Percentiles rank a stretch among this genome's conserved stretches.
phyloP scores from a whole-genome alignment of 2,888 invertebrate species.

The Pseudanteris insignis region DNA sequence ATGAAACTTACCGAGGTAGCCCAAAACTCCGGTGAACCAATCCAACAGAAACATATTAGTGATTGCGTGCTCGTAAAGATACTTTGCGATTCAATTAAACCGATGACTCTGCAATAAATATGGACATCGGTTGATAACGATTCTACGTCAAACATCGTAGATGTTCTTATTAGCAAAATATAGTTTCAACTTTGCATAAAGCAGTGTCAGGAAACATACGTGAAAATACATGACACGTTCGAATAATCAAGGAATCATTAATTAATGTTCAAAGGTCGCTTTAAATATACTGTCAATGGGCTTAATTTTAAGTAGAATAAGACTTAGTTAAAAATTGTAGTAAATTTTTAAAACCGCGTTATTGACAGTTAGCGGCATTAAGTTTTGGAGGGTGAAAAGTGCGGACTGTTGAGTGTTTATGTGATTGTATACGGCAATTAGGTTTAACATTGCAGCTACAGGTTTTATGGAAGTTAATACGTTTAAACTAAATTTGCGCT shows the following conservation, averaged over 20 bases:
- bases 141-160: slow-evolving; percentile 1
- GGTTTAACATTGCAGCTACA: not conserved
- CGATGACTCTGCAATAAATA: slow-evolving; percentile 64
- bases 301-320: too few species aligned
- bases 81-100: slow-evolving; percentile 47
- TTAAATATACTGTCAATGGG: too few species aligned
- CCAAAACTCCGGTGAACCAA: slow-evolving; percentile 94
- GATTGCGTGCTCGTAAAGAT: slow-evolving; percentile 24
- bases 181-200: slow-evolving; percentile 27
- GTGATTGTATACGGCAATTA: not conserved
- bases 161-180: too few species aligned
- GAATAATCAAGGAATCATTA: too few species aligned
- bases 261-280: too few species aligned
- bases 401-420: slow-evolving; percentile 16
- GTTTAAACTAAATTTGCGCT: too few species aligned
- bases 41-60: slow-evolving; percentile 89
- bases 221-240: slow-evolving; percentile 24
- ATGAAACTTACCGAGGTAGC: slow-evolving; percentile 83
- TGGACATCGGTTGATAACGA: slow-evolving; percentile 20
- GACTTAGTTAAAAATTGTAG: too few species aligned
- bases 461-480: not conserved
- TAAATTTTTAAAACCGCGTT: too few species aligned
- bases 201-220: slow-evolving; percentile 32
- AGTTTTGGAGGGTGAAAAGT: slow-evolving; percentile 30
- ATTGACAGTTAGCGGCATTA: slow-evolving; percentile 12